These are phyloP conservation scores for Rhinoderma darwinii DNA, from an alignment of 2,113 vertebrate genomes.

Conservation along the genomic window DNA sequence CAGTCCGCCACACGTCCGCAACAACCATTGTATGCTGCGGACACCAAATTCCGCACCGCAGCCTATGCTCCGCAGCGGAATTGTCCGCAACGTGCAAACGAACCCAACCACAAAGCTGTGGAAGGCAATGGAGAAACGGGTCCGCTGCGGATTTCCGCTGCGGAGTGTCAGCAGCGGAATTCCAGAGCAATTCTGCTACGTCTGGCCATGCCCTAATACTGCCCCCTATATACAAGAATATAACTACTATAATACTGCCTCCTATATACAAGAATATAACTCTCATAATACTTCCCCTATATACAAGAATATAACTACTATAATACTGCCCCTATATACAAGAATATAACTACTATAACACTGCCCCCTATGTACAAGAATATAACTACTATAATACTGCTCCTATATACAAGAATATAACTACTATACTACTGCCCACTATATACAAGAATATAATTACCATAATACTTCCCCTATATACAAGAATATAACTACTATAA, in stretches of 20 bases:
- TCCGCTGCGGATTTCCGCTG: too few relatives aligned
- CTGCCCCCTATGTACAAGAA: not conserved
- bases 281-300: not conserved
- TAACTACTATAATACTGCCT: not conserved
- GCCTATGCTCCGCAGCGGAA: too few relatives aligned
- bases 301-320: not conserved
- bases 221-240: not conserved
- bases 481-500: constrained; percentile 4
- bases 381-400: constrained; percentile 1
- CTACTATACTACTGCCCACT: not conserved
- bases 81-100: too few relatives aligned
- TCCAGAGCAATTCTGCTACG: too few relatives aligned
- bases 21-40: too few relatives aligned
- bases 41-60: too few relatives aligned
- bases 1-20: too few relatives aligned
- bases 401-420: not conserved
- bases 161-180: too few relatives aligned
- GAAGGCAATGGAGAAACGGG: too few relatives aligned
- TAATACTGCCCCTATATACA: not conserved
- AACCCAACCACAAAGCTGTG: too few relatives aligned
- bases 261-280: not conserved
- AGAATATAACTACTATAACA: not conserved
- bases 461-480: not conserved
- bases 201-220: too few relatives aligned
- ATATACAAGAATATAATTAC: not conserved